phyloP scores from a whole-genome alignment of 2,888 invertebrate genomes.

The Carcina quercana region DNA sequence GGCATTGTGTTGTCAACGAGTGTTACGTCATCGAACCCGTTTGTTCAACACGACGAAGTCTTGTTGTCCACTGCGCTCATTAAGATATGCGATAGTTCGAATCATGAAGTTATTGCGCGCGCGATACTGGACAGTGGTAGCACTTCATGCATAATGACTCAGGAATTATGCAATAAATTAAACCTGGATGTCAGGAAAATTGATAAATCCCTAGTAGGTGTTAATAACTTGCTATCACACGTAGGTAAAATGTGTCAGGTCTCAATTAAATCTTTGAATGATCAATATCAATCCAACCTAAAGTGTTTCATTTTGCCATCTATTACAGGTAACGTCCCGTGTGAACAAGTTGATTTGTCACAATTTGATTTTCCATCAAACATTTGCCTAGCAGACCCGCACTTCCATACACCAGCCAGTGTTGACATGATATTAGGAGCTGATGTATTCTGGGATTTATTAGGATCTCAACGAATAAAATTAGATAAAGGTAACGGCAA shows the following conservation, averaged over 20 bases:
- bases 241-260: conserved; percentile 13
- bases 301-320: conserved; percentile 18
- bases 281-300: conserved; percentile 5
- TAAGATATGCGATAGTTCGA: not conserved
- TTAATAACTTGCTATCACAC: not conserved
- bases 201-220: not conserved
- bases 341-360: conserved; percentile 8
- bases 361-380: conserved; percentile 15
- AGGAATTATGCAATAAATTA: conserved; percentile 3
- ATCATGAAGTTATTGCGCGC: conserved; percentile 1
- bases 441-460: conserved; percentile 19
- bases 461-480: conserved; percentile 13
- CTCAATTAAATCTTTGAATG: conserved; percentile 8
- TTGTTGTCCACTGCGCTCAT: conserved; percentile 2
- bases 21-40: not conserved
- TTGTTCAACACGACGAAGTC: not conserved
- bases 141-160: conserved; percentile 10
- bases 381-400: conserved; percentile 17
- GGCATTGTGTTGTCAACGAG: not conserved
- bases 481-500: conserved; percentile 15
- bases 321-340: conserved; percentile 13
- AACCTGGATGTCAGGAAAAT: not conserved
- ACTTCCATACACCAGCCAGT: conserved; percentile 15
- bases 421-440: conserved; percentile 19
- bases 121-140: conserved; percentile 4